These are phyloP conservation scores for Macrosiphum euphorbiae DNA, from an alignment of 2,888 invertebrate genomes.

Conservation along the genomic window DNA sequence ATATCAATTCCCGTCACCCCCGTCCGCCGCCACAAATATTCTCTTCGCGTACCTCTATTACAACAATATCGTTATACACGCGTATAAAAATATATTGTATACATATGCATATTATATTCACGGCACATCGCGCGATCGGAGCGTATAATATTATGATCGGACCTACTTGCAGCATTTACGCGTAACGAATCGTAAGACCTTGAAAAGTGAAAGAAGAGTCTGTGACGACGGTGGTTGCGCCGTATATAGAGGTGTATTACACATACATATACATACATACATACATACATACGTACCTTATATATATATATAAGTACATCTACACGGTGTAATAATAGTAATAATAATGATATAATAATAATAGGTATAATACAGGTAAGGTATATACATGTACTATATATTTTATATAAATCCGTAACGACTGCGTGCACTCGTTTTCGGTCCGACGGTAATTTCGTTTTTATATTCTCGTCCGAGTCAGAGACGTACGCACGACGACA, in stretches of 20 bases:
- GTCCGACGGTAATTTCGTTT: slow-evolving; percentile 8
- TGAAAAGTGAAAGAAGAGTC: slow-evolving; percentile 62
- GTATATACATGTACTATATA: neutral
- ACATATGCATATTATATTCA: neutral
- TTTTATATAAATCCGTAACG: slow-evolving; percentile 54
- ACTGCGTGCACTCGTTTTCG: slow-evolving; percentile 24
- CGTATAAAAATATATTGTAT: slow-evolving; percentile 9
- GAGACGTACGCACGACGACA: neutral
- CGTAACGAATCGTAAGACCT: slow-evolving; percentile 54
- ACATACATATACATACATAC: neutral
- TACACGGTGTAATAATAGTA: slow-evolving; percentile 3
- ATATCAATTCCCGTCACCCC: neutral
- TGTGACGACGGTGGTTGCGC: slow-evolving; percentile 19
- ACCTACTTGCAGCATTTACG: slow-evolving; percentile 47
- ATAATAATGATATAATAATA: slow-evolving; percentile 44
- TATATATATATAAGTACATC: neutral
- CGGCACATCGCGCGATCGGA: slow-evolving; percentile 18
- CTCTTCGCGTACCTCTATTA: neutral
- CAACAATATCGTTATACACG: neutral
- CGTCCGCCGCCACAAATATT: neutral
- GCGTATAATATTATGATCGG: neutral
- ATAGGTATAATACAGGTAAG: slow-evolving; percentile 12
- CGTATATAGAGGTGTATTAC: slow-evolving; percentile 35
- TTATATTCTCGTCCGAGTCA: slow-evolving; percentile 12
- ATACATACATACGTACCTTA: neutral